Evolutionary conservation across 1,140 invertebrate species (phyloP), one percentile per base, ranked within the genome.

Genomic region (Galendromus occidentalis): DNA sequence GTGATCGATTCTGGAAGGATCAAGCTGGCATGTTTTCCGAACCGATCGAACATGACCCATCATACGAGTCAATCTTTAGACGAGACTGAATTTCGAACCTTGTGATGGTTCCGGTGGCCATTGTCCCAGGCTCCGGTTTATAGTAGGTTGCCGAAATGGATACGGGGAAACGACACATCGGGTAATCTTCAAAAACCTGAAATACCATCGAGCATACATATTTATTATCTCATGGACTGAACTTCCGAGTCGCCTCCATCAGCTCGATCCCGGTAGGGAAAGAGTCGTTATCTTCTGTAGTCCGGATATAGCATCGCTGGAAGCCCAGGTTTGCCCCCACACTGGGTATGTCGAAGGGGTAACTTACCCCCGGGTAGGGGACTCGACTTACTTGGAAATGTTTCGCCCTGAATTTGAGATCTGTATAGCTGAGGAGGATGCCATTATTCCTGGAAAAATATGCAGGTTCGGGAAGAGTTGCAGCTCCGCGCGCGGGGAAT

Each of bases 181-280:
- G 51, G 25, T 59, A 59, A 9, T 59, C 51, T 33, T 59, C 51
- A 22, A 59, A 59, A 1, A 59, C 51, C 51, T 59, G 22, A 39
- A n/a, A n/a, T n/a, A n/a, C n/a, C n/a, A n/a, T n/a, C n/a, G n/a
- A n/a, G n/a, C n/a, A n/a, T n/a, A n/a, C n/a, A n/a, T n/a, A n/a
- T n/a, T n/a, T n/a, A n/a, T n/a, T n/a, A n/a, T n/a, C n/a, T n/a
- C n/a, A n/a, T n/a, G n/a, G n/a, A n/a, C n/a, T n/a, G n/a, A n/a
- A n/a, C n/a, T n/a, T n/a, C n/a, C n/a, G n/a, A n/a, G n/a, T n/a
- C n/a, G n/a, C n/a, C n/a, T n/a, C n/a, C n/a, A n/a, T n/a, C n/a
- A n/a, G n/a, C n/a, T n/a, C n/a, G n/a, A n/a, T n/a, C n/a, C n/a
- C n/a, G n/a, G n/a, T n/a, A n/a, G n/a, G n/a, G n/a, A n/a, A n/a